phyloP scores from a whole-genome alignment of 2,797 vertebrate genomes.

The Arnoldichthys spilopterus region DNA sequence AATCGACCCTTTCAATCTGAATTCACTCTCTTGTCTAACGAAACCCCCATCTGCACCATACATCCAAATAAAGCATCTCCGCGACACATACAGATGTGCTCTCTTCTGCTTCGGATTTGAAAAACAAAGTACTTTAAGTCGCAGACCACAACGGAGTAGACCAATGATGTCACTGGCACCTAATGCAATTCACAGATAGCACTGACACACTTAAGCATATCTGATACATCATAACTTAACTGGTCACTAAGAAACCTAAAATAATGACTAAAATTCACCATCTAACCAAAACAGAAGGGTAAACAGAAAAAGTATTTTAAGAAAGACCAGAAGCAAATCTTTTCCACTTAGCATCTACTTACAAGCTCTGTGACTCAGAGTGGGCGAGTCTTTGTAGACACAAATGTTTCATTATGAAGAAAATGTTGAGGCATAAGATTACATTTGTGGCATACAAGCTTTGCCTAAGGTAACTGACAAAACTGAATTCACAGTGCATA shows the following conservation, averaged over 20 bases:
- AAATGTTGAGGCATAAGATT: not conserved
- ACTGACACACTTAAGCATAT: not conserved
- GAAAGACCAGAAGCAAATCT: not conserved
- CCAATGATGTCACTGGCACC: conserved; percentile 23
- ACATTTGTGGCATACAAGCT: not conserved
- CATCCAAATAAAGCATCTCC: conserved; percentile 10
- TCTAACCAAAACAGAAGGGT: not conserved
- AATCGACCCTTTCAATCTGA: conserved; percentile 31
- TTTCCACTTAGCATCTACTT: conserved; percentile 9
- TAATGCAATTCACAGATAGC: not conserved
- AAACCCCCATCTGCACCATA: conserved; percentile 13
- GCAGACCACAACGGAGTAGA: conserved; percentile 15
- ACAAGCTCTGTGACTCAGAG: conserved; percentile 7
- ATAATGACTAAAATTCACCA: not conserved
- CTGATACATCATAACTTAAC: not conserved
- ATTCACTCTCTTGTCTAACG: conserved; percentile 37
- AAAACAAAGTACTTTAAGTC: conserved; percentile 57
- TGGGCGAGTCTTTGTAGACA: conserved; percentile 22
- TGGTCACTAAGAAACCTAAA: not conserved
- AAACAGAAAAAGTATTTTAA: not conserved
- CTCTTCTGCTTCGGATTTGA: conserved; percentile 21
- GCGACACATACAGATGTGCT: conserved; percentile 42
- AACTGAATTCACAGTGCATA: not conserved
- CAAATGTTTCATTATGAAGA: not conserved
- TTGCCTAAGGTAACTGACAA: not conserved